Evolutionary conservation across 2,113 vertebrate species (phyloP).

Genomic region (Scortum barcoo): DNA sequence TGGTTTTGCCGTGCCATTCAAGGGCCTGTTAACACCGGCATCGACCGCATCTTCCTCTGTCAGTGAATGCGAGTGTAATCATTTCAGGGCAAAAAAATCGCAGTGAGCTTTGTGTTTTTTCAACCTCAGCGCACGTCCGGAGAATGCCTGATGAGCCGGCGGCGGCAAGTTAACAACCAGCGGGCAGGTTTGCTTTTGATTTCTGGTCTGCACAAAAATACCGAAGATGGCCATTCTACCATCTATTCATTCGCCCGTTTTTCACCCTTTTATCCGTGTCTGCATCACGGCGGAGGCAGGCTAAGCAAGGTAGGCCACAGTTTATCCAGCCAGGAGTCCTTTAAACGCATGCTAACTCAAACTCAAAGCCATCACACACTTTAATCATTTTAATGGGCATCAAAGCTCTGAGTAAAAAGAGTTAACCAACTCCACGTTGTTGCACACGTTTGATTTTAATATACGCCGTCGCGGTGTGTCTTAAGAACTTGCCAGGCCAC

Average conservation of each 20-base stretch:
- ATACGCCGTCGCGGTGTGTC: neutral
- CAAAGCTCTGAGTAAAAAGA: too few relatives aligned
- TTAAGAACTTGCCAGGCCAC: neutral
- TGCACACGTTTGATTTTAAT: too few relatives aligned
- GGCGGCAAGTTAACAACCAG: neutral
- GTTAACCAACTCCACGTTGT: neutral
- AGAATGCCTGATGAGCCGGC: constrained; percentile 34
- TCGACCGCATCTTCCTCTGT: constrained; percentile 2
- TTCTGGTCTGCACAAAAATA: neutral
- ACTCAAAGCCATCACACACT: too few relatives aligned
- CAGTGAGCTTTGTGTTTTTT: constrained; percentile 23
- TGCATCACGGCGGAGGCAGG: neutral
- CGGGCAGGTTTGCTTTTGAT: neutral
- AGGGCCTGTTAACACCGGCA: constrained; percentile 10
- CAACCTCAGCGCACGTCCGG: neutral
- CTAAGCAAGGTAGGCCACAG: neutral
- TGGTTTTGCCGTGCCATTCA: constrained; percentile 17
- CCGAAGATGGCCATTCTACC: neutral
- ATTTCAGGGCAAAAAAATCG: neutral
- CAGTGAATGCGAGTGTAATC: neutral
- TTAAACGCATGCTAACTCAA: neutral
- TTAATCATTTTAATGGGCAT: too few relatives aligned
- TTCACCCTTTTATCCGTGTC: neutral
- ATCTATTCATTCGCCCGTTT: neutral
- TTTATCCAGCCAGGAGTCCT: neutral